Conservation (phyloP, 2,113 vertebrate species). For the Spheniscus mendiculus region DNA sequence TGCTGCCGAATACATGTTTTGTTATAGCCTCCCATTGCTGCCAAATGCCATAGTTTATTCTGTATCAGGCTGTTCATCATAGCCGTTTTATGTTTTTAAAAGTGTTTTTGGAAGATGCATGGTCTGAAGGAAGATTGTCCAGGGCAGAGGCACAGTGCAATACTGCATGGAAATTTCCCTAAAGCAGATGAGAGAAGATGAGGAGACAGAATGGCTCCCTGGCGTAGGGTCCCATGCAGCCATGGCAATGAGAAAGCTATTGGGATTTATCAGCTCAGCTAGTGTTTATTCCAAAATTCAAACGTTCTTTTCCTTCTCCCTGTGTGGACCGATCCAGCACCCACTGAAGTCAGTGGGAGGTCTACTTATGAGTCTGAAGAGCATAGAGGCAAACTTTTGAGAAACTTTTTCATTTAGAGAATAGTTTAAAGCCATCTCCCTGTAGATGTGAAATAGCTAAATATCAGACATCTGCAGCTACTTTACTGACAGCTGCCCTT, state of each 20-base stretch:
- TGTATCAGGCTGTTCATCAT: background rate
- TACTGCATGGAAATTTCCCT: background rate
- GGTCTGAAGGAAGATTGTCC: background rate
- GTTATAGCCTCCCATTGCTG: background rate
- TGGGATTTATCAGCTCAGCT: background rate
- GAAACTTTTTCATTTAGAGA: background rate
- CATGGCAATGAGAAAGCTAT: background rate
- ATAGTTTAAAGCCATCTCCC: background rate
- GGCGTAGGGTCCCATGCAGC: background rate
- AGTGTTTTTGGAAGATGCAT: background rate
- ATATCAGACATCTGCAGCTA: background rate
- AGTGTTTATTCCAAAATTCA: background rate
- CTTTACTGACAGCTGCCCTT: background rate
- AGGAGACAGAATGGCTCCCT: background rate
- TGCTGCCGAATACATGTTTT: background rate
- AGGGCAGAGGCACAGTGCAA: background rate
- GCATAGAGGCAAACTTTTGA: background rate
- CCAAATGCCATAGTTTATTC: background rate
- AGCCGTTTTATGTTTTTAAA: background rate
- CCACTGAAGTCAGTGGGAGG: background rate
- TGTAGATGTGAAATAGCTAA: background rate
- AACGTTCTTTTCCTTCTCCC: background rate
- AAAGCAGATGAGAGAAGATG: background rate
- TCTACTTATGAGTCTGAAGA: background rate
- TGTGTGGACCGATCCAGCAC: fast-evolving